Base-by-base conservation (phyloP, 2,888 invertebrate species). In the Achlya flavicornis region DNA sequence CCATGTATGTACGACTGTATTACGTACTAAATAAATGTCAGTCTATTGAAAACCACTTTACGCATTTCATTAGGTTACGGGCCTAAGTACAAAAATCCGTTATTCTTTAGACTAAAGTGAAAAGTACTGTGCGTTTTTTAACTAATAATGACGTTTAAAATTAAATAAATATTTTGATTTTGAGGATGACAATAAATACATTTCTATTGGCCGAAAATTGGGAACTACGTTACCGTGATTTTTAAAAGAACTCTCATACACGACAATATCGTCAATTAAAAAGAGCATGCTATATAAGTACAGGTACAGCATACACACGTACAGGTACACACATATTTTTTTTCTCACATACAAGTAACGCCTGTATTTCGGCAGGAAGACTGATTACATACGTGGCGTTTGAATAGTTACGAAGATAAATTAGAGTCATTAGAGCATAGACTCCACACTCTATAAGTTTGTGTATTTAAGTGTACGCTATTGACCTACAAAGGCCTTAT, bases 391-490 rank as follows among this genome's bases (percentile, higher is more conserved):
- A 53, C 67, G 61, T 64, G 63, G 68, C 74, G 66, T 78, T 76
- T 77, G 72, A 80, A 81, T 79, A 77, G 76, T 71, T 69, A 64
- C 71, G 74, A 81, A 81, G 81, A 81, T 73, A 76, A 74, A 82
- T 82, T 66, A 76, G 65, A 62, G 72, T 69, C 77, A 79, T 81
- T 81, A 78, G 78, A 60, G 41, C 74, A 76, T 77, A 72, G 71
- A 74, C 66, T 19, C 53, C 5, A 61, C n/a, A 53, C 53, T 53
- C 16, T 53, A 53, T 53, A 53, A 53, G 19, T 53, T 53, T 53
- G 73, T 70, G 67, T 67, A 69, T 74, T 68, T 32, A 71, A 71
- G 68, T 69, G 71, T 63, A 57, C 41, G 43, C 43, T 33, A 59
- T 66, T 75, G 69, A 72, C 70, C 75, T 69, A 61, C 57, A 35